phyloP scores from a whole-genome alignment of 2,113 vertebrate species.

The Albula glossodonta region DNA sequence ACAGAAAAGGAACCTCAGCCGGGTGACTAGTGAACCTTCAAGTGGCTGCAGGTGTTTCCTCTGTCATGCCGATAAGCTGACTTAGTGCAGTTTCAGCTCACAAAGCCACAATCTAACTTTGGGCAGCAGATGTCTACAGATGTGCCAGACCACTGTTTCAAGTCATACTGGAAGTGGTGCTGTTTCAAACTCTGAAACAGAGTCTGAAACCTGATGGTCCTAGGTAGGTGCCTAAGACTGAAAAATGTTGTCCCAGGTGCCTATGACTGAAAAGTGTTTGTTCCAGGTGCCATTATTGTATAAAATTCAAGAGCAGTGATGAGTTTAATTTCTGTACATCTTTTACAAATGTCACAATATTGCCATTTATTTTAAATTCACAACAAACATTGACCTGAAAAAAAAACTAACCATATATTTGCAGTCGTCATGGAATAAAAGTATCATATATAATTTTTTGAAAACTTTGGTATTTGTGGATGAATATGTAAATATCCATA shows the following conservation, averaged over 20 bases:
- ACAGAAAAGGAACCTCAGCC: conserved; percentile 35
- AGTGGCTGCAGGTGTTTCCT: conserved; percentile 70
- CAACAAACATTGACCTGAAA: no score
- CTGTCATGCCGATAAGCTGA: conserved; percentile 31
- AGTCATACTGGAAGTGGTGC: neutral
- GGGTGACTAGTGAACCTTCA: conserved; percentile 60
- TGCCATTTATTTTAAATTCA: no score
- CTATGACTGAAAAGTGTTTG: no score
- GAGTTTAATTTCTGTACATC: no score
- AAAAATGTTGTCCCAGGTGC: neutral
- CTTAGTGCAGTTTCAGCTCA: conserved; percentile 49
- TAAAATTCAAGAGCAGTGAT: no score
- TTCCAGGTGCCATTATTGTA: no score
- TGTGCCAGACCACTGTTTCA: conserved; percentile 7
- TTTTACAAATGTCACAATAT: no score
- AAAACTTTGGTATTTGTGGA: no score
- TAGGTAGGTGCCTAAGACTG: neutral
- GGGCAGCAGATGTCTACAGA: conserved; percentile 44
- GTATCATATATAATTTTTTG: no score
- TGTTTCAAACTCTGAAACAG: neutral
- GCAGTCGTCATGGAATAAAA: no score
- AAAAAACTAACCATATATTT: no score
- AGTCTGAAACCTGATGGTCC: neutral
- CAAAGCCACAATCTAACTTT: conserved; percentile 31
- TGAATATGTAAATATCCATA: no score